Conservation (phyloP, 2,113 vertebrate species). For the Tychaedon coryphoeus region DNA sequence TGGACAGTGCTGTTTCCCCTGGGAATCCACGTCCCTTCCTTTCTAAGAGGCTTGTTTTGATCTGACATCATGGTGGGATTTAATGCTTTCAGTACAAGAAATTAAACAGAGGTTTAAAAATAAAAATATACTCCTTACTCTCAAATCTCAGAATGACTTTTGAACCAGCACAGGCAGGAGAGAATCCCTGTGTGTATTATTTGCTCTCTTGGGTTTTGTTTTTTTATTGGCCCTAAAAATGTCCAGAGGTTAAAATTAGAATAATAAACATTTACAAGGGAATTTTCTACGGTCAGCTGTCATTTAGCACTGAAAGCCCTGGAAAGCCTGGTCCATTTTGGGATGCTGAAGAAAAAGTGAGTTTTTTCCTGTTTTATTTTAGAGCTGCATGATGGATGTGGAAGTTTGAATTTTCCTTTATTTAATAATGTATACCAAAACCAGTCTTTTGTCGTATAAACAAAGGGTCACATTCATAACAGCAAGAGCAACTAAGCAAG, state of each 20-base stretch:
- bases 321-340: background rate
- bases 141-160: background rate
- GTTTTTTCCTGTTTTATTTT: background rate
- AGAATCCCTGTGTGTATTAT: background rate
- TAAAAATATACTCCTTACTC: background rate
- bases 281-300: background rate
- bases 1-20: background rate
- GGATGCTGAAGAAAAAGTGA: background rate
- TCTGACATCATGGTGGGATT: background rate
- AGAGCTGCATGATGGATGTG: background rate
- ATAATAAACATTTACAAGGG: background rate
- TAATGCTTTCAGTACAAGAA: background rate
- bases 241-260: background rate
- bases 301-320: background rate
- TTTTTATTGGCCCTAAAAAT: background rate
- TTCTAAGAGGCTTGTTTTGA: background rate
- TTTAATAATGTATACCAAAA: background rate
- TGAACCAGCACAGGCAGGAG: background rate
- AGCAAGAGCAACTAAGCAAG: background rate
- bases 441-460: background rate
- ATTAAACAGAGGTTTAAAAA: background rate
- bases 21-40: background rate
- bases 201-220: background rate
- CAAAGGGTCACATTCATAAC: background rate
- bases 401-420: background rate